These are phyloP conservation scores for Drosophila tristis DNA, from an alignment of 1,140 invertebrate genomes.

Conservation along the genomic window DNA sequence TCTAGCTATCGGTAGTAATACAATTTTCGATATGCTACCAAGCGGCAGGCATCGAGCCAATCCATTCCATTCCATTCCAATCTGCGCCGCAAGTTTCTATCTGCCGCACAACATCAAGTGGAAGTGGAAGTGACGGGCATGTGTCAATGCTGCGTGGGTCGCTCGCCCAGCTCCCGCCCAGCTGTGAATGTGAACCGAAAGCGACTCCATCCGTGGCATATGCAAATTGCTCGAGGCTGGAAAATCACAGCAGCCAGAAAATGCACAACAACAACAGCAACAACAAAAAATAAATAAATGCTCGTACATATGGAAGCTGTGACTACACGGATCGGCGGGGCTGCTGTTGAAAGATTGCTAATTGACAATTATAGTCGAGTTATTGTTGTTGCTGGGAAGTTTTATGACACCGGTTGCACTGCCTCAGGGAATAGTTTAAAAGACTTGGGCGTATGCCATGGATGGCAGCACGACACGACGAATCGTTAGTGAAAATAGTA, in stretches of 20 bases:
- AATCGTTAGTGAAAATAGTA: no score
- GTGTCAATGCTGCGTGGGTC: conserved; percentile 57
- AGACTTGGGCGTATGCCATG: neutral
- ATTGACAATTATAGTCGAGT: conserved; percentile 59
- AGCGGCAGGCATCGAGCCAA: conserved; percentile 14
- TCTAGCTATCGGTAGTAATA: conserved; percentile 20
- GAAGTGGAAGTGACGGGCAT: conserved; percentile 42
- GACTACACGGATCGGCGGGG: conserved; percentile 8
- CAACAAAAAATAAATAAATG: neutral
- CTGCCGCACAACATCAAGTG: conserved; percentile 39
- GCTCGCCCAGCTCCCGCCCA: neutral
- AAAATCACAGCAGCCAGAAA: conserved; percentile 11
- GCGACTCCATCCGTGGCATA: conserved; percentile 31
- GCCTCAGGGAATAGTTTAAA: neutral
- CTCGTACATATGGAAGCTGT: conserved; percentile 43
- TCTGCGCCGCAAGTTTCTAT: conserved; percentile 11
- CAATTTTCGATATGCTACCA: conserved; percentile 52
- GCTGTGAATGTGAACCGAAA: conserved; percentile 12
- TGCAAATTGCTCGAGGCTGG: conserved; percentile 10
- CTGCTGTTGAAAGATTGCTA: conserved; percentile 61
- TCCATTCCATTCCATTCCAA: conserved; percentile 3
- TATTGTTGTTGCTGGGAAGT: conserved; percentile 21
- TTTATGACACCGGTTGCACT: conserved; percentile 17
- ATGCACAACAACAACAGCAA: no score
- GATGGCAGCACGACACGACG: no score